Evolutionary conservation across 64 coral and sea anemone genomes (phyloP), one percentile per base, ranked within the genome.

Genomic region (Montipora sp.): DNA sequence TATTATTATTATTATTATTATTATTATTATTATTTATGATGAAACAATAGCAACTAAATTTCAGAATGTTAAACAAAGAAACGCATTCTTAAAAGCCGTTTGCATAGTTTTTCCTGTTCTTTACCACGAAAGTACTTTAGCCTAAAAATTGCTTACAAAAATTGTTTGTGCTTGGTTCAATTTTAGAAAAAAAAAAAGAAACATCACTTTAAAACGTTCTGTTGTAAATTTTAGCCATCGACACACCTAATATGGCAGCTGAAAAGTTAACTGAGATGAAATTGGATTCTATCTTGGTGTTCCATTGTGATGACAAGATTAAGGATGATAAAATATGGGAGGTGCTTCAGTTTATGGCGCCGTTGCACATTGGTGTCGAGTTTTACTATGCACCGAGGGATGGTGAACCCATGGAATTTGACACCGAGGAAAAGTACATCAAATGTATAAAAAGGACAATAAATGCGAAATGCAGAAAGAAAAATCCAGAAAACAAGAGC

Each of bases 221-320:
- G 3, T 23, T 71, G 18, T 23, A 15, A 63, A 21, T 71, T 71
- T 23, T 23, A 71, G 68, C 20, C 68, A 5, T 71, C 14, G 20
- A 71, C 5, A 21, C 21, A 59, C 50, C 50, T 11, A 12, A 23
- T 11, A 22, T 46, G 80, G 3, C 22, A 44, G 12, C 12, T 43
- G 55, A 2, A 61, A 45, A 21, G 12, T 65, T 61, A 9, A 24
- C 10, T 44, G 11, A 44, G 7, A 19, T 50, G 47, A 22, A 82
- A 5, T 3, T 82, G 21, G 58, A 82, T 45, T 82, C 80, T 16
- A 12, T 63, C 18, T 20, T 82, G 24, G 23, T 82, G 23, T 82
- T 82, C 55, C 80, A 82, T 21, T 82, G 80, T 65, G 80, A 45
- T 4, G 80, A 58, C 22, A 61, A 82, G 14, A 5, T 18, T 16